phyloP scores from a whole-genome alignment of 2,113 vertebrate genomes.

The Alosa alosa region DNA sequence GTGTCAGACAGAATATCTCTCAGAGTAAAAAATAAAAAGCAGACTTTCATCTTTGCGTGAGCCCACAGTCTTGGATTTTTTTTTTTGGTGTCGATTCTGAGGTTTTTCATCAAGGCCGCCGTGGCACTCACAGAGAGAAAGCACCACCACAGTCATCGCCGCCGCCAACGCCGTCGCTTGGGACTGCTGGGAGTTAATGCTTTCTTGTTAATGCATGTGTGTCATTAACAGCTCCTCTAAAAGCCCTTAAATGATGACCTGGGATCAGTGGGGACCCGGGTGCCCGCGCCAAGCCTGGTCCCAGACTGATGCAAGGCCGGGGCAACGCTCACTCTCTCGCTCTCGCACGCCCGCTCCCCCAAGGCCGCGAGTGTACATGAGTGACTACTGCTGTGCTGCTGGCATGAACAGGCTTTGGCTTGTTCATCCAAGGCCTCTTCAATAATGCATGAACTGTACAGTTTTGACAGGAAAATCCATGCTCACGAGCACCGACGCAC shows the following conservation, averaged over 20 bases:
- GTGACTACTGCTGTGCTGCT: slow-evolving; percentile 1
- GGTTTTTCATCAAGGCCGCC: slow-evolving; percentile 9
- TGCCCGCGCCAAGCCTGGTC: slow-evolving; percentile 47
- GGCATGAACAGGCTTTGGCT: neutral
- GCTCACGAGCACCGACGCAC: neutral
- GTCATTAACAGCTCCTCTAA: slow-evolving; percentile 58
- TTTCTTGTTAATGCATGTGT: slow-evolving; percentile 56
- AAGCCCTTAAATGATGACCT: slow-evolving; percentile 56
- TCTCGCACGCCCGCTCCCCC: neutral
- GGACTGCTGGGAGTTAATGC: slow-evolving; percentile 46
- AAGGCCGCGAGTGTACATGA: slow-evolving; percentile 34
- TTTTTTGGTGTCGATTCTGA: neutral
- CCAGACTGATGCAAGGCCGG: slow-evolving; percentile 55
- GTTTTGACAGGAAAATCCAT: slow-evolving; percentile 9
- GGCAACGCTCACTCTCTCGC: slow-evolving; percentile 32
- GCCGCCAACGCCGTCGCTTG: slow-evolving; percentile 4
- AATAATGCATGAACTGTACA: slow-evolving; percentile 10
- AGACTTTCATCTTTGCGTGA: slow-evolving; percentile 5
- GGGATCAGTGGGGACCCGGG: slow-evolving; percentile 33
- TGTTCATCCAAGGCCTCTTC: slow-evolving; percentile 1
- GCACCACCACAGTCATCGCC: neutral
- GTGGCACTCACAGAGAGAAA: neutral
- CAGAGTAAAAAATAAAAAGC: neutral
- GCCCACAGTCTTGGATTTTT: neutral
- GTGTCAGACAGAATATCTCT: neutral